phyloP scores from a whole-genome alignment of 92 coral and sea anemone species.

The Pocillopora meandrina region DNA sequence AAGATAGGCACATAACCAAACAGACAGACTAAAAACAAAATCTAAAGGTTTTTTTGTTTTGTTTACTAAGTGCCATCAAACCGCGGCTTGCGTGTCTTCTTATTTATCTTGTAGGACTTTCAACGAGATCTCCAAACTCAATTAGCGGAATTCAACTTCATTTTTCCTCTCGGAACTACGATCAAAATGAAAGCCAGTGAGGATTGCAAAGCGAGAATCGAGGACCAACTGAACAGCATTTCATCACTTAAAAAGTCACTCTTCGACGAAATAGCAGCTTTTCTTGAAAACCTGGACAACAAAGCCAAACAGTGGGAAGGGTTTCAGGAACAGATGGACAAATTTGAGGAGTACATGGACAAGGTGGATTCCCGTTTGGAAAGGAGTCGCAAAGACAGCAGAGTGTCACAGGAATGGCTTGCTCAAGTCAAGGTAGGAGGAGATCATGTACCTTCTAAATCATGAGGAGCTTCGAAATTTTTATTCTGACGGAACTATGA shows the following conservation, averaged over 20 bases:
- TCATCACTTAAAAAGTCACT: slow-evolving; percentile 78
- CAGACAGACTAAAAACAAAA: no score
- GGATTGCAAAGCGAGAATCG: slow-evolving; percentile 80
- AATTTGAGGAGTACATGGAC: slow-evolving; percentile 88
- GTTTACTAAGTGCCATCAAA: no score
- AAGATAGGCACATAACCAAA: no score
- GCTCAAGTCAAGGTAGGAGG: slow-evolving; percentile 78
- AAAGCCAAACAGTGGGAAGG: slow-evolving; percentile 87
- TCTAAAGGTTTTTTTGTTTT: no score
- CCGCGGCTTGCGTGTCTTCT: neutral
- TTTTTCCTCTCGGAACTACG: slow-evolving; percentile 78
- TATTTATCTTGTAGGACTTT: slow-evolving; percentile 52
- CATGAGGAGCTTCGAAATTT: no score
- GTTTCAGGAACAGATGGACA: slow-evolving; percentile 79
- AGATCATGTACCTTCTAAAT: no score
- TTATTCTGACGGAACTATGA: no score
- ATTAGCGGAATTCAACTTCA: slow-evolving; percentile 63
- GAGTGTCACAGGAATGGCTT: slow-evolving; percentile 91
- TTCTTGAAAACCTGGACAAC: slow-evolving; percentile 69
- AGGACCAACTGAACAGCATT: slow-evolving; percentile 74
- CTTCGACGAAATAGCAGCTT: slow-evolving; percentile 79
- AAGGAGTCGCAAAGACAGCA: slow-evolving; percentile 65
- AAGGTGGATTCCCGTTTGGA: slow-evolving; percentile 78
- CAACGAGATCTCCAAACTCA: slow-evolving; percentile 64
- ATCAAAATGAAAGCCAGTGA: slow-evolving; percentile 76